Base-by-base conservation (phyloP, 2,113 vertebrate genomes). In the Ramphastos sulfuratus region DNA sequence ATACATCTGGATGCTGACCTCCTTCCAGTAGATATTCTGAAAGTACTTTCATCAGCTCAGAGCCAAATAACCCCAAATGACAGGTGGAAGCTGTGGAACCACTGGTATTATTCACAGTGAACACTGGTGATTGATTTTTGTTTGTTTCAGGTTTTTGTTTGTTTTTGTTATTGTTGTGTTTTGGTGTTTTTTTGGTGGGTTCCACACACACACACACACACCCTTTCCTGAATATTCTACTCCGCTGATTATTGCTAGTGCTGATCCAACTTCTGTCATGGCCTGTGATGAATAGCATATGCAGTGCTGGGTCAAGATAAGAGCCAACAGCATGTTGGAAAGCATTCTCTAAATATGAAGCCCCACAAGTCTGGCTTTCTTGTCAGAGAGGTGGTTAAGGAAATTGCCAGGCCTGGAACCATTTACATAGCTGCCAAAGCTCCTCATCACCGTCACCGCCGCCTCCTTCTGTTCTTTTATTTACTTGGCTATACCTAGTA, bases 291-390 rank as follows among this genome's bases (percentile, higher is more conserved):
- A 87, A 80, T 30, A 84, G 9, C 64, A 31, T 35, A 46, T 59
- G 27, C 58, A 85, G 54, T 72, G 73, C 70, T 89, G n/a, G 42
- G 66, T 85, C 63, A 91, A 96, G 89, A 92, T 90, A 96, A 96
- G 69, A 95, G 60, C 44, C 46, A 90, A 48, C 35, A 82, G 30
- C 28, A 27, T n/a, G 55, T n/a, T 81, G 85, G 31, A 84, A 91
- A 94, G 37, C 78, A 58, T 84, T 76, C 66, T 81, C 21, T 92
- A 85, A 92, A 50, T 63, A 44, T 1, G 25, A 87, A 93, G 84
- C 84, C 82, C 42, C 11, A 21, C 2, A 4, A 11, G 80, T 74
- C 63, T 91, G 90, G 54, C 59, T 95, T 86, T 73, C n/a, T 88
- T 10, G 7, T 35, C n/a, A n/a, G 48, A n/a, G 54, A 90, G 67